Conservation (phyloP, 2,113 vertebrate genomes). For the Solea senegalensis region DNA sequence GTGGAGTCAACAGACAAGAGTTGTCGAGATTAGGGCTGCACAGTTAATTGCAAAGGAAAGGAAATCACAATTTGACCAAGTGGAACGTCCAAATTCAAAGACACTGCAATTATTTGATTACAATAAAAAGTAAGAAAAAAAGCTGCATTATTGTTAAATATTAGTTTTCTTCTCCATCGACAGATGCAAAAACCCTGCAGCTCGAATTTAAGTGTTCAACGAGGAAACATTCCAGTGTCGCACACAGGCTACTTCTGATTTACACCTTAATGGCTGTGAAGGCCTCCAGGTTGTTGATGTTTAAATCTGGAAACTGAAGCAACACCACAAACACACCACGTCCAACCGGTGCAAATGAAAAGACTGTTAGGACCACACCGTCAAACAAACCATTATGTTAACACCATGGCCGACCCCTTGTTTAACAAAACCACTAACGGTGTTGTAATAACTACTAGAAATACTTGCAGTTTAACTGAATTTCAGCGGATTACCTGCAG, state of each 20-base stretch:
- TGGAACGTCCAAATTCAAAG: too few species aligned
- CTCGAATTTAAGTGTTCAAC: too few species aligned
- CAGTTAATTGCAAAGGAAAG: too few species aligned
- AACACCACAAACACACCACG: conserved; percentile 7
- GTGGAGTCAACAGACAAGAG: conserved; percentile 29
- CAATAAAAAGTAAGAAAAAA: too few species aligned
- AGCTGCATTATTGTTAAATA: too few species aligned
- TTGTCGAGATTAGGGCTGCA: conserved; percentile 21
- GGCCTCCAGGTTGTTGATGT: conserved; percentile 17
- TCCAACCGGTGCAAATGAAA: background rate
- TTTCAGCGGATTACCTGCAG: conserved; percentile 4
- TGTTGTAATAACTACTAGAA: background rate
- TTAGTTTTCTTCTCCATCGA: too few species aligned
- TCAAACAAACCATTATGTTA: background rate
- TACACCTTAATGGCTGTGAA: conserved; percentile 32
- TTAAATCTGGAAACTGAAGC: conserved; percentile 14
- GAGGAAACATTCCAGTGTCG: too few species aligned
- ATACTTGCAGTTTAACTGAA: background rate
- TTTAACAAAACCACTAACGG: background rate
- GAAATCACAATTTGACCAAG: too few species aligned
- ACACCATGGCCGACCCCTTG: background rate
- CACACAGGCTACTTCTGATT: conserved; percentile 41
- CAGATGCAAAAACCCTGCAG: conserved; percentile 3
- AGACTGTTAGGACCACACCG: background rate
- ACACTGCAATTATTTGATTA: too few species aligned